These are phyloP conservation scores for Brachyhypopomus gauderio DNA, from an alignment of 2,113 vertebrate genomes.

Conservation along the genomic window DNA sequence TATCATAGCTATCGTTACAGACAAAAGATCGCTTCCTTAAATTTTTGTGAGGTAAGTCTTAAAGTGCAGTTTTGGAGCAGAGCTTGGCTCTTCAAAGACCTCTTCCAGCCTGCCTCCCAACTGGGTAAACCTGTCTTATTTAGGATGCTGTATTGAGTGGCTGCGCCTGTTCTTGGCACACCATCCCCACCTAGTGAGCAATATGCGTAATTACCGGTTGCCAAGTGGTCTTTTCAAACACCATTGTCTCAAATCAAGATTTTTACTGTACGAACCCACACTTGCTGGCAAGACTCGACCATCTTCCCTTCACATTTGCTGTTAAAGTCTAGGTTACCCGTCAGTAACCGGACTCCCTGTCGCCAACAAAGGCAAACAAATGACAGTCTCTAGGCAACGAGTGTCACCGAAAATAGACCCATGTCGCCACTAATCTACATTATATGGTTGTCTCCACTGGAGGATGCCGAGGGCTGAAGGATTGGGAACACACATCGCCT, in stretches of 20 bases:
- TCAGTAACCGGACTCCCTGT: constrained; percentile 60
- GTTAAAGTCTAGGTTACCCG: too few relatives aligned
- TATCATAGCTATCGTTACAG: neutral
- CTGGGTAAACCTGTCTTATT: neutral
- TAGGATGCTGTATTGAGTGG: neutral
- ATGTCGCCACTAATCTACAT: neutral
- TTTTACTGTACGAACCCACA: too few relatives aligned
- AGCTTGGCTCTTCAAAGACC: neutral
- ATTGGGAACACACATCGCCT: neutral
- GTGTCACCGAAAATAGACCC: constrained; percentile 8
- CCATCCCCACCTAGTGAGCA: constrained; percentile 67
- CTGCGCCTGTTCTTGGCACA: constrained; percentile 43
- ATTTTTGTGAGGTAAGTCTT: neutral
- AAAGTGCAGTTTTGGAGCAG: neutral
- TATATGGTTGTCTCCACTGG: neutral
- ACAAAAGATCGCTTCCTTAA: neutral
- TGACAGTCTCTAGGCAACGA: constrained; percentile 64
- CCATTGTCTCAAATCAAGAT: too few relatives aligned
- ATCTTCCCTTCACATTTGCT: neutral
- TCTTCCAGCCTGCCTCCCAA: too few relatives aligned
- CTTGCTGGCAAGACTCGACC: neutral
- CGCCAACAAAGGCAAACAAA: constrained; percentile 24
- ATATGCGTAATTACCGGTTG: neutral
- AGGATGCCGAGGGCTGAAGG: neutral
- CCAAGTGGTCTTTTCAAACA: neutral